Percentiles rank a stretch among this genome's conserved stretches.
Evolutionary conservation across 2,888 invertebrate genomes (phyloP).

Genomic region (Ptychoptera albimana): DNA sequence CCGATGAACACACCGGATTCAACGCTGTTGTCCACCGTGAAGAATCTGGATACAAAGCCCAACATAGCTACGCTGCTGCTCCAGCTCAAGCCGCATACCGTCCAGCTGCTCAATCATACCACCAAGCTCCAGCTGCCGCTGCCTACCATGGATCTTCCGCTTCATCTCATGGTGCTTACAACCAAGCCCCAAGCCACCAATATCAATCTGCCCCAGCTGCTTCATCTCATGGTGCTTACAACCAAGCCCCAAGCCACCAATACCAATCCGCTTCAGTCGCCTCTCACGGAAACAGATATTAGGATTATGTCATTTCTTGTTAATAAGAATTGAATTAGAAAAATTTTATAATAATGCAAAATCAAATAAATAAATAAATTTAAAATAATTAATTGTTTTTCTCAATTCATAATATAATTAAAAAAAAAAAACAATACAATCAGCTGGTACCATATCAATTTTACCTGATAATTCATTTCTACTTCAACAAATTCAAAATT

Average conservation of each 20-base stretch:
- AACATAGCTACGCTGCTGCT: conserved; percentile 11
- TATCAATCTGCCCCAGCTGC: conserved; percentile 3
- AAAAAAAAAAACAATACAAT: no score
- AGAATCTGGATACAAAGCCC: conserved; percentile 13
- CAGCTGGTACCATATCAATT: no score
- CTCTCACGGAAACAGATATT: background rate
- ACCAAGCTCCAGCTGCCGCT: conserved; percentile 1
- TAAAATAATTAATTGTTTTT: no score
- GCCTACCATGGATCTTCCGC: conserved; percentile 4
- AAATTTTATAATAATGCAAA: no score
- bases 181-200: background rate
- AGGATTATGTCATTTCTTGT: no score
- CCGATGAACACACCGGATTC: conserved; percentile 26
- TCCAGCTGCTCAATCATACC: conserved; percentile 4
- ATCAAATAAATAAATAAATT: no score
- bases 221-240: background rate
- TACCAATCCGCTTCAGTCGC: conserved; percentile 2
- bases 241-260: background rate
- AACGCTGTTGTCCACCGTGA: conserved; percentile 27
- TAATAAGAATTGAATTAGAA: no score
- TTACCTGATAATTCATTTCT: no score
- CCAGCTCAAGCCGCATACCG: conserved; percentile 7
- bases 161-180: background rate
- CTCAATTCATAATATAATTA: no score
- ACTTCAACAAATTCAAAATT: no score